These are phyloP conservation scores for Neotoma lepida DNA, from an alignment of 2,113 vertebrate genomes.

Conservation along the genomic window DNA sequence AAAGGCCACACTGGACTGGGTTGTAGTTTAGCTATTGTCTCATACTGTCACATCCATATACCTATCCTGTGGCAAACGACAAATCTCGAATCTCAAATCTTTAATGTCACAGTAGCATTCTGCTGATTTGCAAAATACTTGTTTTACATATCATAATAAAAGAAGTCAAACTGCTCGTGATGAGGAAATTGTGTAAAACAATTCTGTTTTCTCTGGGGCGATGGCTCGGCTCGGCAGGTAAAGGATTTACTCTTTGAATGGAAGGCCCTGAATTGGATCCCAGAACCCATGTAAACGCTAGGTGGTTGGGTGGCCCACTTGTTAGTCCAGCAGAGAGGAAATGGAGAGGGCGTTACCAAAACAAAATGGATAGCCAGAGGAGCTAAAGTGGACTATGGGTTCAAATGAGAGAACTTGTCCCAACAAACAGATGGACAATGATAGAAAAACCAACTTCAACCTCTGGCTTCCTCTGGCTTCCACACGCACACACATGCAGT, in stretches of 20 bases:
- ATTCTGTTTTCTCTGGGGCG: not conserved
- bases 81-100: not conserved
- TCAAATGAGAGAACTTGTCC: not conserved
- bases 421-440: not conserved
- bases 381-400: not conserved
- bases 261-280: not conserved
- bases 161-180: not conserved
- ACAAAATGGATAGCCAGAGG: not conserved
- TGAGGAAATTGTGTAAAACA: not conserved
- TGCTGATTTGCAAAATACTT: conserved; percentile 23
- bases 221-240: not conserved
- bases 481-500: not conserved
- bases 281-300: not conserved
- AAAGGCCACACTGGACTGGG: not conserved
- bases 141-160: not conserved
- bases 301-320: not conserved
- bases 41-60: not conserved
- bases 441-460: not conserved
- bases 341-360: not conserved
- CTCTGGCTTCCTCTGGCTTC: not conserved
- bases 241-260: too few relatives aligned
- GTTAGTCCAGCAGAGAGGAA: not conserved
- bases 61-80: not conserved
- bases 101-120: not conserved
- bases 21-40: not conserved